These are phyloP conservation scores for Daphoenositta chrysoptera DNA, from an alignment of 2,113 vertebrate species.

Conservation along the genomic window DNA sequence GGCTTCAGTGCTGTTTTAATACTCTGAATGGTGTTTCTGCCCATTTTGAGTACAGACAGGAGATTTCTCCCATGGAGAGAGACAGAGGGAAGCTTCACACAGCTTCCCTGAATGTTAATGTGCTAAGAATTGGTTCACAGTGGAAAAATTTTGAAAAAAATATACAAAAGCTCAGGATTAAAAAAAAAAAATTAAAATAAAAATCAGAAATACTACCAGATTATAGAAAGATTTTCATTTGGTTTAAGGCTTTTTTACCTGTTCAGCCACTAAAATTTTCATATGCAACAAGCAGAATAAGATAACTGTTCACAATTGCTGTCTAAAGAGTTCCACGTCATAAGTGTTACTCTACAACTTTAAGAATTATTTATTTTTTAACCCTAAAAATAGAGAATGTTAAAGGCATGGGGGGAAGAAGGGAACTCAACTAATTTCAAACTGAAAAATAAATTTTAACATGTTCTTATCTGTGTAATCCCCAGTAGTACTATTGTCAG, in stretches of 20 bases:
- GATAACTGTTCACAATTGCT: background rate
- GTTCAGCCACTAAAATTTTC: background rate
- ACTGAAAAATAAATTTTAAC: background rate
- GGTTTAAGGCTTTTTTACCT: background rate
- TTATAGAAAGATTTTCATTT: background rate
- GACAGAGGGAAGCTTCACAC: background rate
- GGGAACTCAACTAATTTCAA: background rate
- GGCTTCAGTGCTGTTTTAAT: background rate
- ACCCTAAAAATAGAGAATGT: background rate
- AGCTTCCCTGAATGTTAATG: background rate
- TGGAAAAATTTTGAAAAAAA: background rate
- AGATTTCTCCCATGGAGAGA: background rate
- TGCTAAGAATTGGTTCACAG: background rate
- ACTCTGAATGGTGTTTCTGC: background rate
- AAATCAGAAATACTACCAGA: background rate
- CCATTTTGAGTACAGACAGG: background rate
- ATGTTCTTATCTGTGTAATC: background rate
- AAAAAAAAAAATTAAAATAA: no score
- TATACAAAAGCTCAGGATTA: background rate
- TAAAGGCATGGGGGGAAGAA: accelerated
- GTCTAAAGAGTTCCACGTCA: background rate
- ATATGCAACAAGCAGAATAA: background rate
- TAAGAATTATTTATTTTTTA: background rate
- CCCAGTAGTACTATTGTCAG: background rate
- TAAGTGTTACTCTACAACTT: background rate